phyloP scores from a whole-genome alignment of 2,113 vertebrate genomes.

The Gobiocypris rarus region DNA sequence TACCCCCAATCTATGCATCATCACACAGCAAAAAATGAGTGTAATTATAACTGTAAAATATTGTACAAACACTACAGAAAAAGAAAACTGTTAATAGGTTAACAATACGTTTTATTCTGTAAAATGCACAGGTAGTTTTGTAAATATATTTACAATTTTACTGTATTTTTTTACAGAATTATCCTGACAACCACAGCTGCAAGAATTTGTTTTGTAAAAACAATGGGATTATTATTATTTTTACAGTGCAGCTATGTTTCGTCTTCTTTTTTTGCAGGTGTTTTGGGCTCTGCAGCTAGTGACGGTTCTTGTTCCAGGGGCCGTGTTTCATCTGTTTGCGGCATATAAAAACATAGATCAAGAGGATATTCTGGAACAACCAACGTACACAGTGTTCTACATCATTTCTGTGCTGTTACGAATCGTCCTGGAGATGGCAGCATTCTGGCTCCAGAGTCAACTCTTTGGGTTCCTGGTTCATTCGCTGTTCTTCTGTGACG shows the following conservation, averaged over 20 bases:
- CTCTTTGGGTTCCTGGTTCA: conserved; percentile 81
- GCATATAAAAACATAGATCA: conserved; percentile 77
- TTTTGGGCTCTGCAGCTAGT: conserved; percentile 80
- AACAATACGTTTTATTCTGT: too few relatives aligned
- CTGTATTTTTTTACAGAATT: too few relatives aligned
- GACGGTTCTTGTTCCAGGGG: conserved; percentile 77
- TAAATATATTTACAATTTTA: too few relatives aligned
- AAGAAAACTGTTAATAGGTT: too few relatives aligned
- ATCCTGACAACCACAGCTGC: too few relatives aligned
- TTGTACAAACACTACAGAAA: too few relatives aligned
- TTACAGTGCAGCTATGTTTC: too few relatives aligned
- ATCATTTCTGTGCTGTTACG: conserved; percentile 79
- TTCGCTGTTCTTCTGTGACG: conserved; percentile 73
- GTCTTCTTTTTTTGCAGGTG: conserved; percentile 64
- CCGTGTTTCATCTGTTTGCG: conserved; percentile 78
- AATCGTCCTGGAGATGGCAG: conserved; percentile 76
- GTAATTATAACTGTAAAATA: too few relatives aligned
- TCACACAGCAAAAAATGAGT: too few relatives aligned
- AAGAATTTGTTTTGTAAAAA: too few relatives aligned
- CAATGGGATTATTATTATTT: too few relatives aligned
- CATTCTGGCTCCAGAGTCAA: conserved; percentile 81
- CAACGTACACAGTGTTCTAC: conserved; percentile 72
- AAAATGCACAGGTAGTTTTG: too few relatives aligned
- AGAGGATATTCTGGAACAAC: conserved; percentile 77
- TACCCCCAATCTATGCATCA: neutral